Conservation (phyloP, 2,797 vertebrate genomes). For the Sebastes melanostomus region DNA sequence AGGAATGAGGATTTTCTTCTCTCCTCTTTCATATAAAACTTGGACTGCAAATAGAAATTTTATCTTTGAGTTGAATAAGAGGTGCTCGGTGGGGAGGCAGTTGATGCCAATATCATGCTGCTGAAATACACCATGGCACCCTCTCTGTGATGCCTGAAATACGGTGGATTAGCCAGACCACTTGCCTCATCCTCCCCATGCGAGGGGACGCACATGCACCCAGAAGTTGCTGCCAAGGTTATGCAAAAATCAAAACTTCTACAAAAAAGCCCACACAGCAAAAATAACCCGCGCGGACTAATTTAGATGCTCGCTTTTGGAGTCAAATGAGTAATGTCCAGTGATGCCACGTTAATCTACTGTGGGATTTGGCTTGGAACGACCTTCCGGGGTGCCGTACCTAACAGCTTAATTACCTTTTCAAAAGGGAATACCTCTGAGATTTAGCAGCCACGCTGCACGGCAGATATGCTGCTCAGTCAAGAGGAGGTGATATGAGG, state of each 20-base stretch:
- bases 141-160: slow-evolving; percentile 42
- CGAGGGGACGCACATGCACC: slow-evolving; percentile 4
- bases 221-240: slow-evolving; percentile 58
- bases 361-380: slow-evolving; percentile 70
- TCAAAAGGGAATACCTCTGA: slow-evolving; percentile 70
- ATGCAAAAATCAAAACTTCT: slow-evolving; percentile 52
- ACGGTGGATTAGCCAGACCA: slow-evolving; percentile 48
- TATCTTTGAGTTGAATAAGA: slow-evolving; percentile 55
- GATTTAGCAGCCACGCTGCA: slow-evolving; percentile 59
- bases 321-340: slow-evolving; percentile 71
- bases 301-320: slow-evolving; percentile 56
- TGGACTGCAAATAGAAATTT: slow-evolving; percentile 56
- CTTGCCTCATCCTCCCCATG: slow-evolving; percentile 27
- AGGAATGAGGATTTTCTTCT: slow-evolving; percentile 36
- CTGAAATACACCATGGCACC: slow-evolving; percentile 32
- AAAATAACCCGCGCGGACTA: slow-evolving; percentile 34
- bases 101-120: slow-evolving; percentile 34
- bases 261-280: slow-evolving; percentile 50
- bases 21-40: slow-evolving; percentile 43
- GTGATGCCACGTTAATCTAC: slow-evolving; percentile 70
- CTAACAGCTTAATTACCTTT: slow-evolving; percentile 77
- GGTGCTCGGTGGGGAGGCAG: slow-evolving; percentile 22
- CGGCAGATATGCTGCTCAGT: slow-evolving; percentile 63
- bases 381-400: slow-evolving; percentile 68
- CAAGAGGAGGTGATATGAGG: slow-evolving; percentile 69